A percentile compares a stretch with the other conserved stretches of the same genome.
phyloP scores from a whole-genome alignment of 2,888 invertebrate species.

The Drosophila recens region DNA sequence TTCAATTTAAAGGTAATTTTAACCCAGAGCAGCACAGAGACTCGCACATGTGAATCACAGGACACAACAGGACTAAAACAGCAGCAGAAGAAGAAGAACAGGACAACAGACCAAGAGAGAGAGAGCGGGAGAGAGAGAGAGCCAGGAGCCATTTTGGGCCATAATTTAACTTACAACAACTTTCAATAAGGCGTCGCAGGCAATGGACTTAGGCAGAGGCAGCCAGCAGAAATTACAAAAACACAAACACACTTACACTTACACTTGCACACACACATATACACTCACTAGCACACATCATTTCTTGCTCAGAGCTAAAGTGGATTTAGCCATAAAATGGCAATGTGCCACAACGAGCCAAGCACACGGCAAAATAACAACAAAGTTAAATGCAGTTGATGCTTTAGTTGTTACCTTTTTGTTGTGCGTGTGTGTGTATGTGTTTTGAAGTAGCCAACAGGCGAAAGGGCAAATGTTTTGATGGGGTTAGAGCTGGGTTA shows the following conservation, averaged over 20 bases:
- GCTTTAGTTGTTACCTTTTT: constrained; percentile 65
- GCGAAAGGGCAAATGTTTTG: constrained; percentile 25
- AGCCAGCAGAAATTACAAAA: constrained; percentile 52
- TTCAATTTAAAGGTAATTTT: constrained; percentile 80
- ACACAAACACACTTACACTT: constrained; percentile 18
- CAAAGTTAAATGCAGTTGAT: constrained; percentile 77
- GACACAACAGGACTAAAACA: constrained; percentile 27
- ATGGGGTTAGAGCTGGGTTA: constrained; percentile 35
- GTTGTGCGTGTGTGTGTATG: constrained; percentile 12
- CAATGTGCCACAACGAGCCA: constrained; percentile 57
- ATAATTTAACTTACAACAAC: constrained; percentile 80
- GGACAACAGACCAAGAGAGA: constrained; percentile 7
- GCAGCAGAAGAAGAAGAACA: constrained; percentile 2
- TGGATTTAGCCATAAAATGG: constrained; percentile 79
- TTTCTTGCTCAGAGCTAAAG: constrained; percentile 60
- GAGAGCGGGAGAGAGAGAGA: constrained; percentile 3
- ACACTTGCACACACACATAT: constrained; percentile 4
- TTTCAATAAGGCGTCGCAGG: constrained; percentile 73
- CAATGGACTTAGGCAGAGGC: constrained; percentile 41
- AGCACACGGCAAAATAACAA: constrained; percentile 63
- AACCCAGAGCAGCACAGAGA: constrained; percentile 45
- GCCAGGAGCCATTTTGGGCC: constrained; percentile 66
- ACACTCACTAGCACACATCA: constrained; percentile 39
- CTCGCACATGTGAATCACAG: constrained; percentile 25
- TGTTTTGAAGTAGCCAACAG: constrained; percentile 50